Conservation (phyloP, 2,113 vertebrate genomes). For the Diadophis punctatus region DNA sequence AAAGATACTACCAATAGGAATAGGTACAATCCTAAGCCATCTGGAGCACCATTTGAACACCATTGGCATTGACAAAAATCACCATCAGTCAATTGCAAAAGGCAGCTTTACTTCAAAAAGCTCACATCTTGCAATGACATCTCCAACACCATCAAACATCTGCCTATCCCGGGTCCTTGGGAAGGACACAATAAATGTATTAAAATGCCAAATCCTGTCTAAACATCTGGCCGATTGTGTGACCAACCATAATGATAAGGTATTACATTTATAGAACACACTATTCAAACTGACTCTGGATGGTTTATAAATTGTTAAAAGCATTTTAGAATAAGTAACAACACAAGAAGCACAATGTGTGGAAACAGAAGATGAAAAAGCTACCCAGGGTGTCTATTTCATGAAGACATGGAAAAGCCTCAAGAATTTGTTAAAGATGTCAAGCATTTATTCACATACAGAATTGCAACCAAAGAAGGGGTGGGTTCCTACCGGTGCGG, state of each 20-base stretch:
- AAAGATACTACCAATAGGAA: not conserved
- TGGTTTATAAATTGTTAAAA: not conserved
- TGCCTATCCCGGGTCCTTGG: not conserved
- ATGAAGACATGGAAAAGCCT: not conserved
- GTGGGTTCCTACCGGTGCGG: too few relatives aligned
- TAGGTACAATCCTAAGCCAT: not conserved
- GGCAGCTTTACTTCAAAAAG: not conserved
- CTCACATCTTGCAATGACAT: not conserved
- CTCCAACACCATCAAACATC: not conserved
- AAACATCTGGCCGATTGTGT: not conserved
- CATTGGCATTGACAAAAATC: not conserved
- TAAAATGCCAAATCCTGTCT: not conserved
- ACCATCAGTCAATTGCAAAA: not conserved
- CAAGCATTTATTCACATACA: constrained; percentile 24
- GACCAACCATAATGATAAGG: not conserved
- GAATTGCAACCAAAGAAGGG: too few relatives aligned
- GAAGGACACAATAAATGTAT: not conserved
- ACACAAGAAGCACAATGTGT: not conserved
- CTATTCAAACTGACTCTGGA: not conserved
- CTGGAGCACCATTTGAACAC: not conserved
- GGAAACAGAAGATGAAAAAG: not conserved
- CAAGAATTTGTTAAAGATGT: not conserved
- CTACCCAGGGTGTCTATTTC: not conserved
- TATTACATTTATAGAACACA: not conserved
- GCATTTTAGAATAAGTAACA: not conserved